phyloP scores from a whole-genome alignment of 1,140 invertebrate species.

The Brachionus koreanus region DNA sequence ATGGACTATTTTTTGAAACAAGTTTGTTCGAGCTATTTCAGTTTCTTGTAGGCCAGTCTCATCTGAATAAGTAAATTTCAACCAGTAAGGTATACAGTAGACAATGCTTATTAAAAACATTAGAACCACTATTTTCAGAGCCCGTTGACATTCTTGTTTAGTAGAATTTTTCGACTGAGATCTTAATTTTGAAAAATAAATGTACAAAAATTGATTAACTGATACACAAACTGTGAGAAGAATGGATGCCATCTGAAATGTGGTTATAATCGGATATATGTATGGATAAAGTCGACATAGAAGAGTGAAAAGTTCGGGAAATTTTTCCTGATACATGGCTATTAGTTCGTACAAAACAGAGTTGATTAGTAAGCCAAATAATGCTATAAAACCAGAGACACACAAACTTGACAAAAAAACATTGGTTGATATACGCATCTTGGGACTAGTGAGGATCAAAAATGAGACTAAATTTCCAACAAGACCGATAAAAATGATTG shows the following conservation, averaged over 20 bases:
- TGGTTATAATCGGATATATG: conserved; percentile 8
- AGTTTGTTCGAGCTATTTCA: background rate
- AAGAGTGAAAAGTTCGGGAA: background rate
- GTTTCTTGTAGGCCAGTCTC: background rate
- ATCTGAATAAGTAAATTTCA: background rate
- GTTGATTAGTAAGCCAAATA: background rate
- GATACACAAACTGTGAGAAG: conserved; percentile 25
- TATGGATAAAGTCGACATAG: conserved; percentile 15
- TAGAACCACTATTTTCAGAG: background rate
- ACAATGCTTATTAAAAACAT: conserved; percentile 4
- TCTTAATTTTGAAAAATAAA: background rate
- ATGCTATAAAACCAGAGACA: background rate
- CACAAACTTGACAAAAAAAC: conserved; percentile 23
- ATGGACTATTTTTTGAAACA: conserved; percentile 25
- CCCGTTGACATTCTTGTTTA: background rate
- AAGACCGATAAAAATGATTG: background rate
- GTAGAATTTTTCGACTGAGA: background rate
- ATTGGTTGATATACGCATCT: conserved; percentile 15
- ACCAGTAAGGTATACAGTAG: conserved; percentile 31
- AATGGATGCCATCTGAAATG: conserved; percentile 30
- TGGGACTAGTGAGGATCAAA: background rate
- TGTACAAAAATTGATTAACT: conserved; percentile 27
- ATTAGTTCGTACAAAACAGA: conserved; percentile 7
- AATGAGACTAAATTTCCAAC: conserved; percentile 3
- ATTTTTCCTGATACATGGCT: background rate